A percentile compares a stretch with the other conserved stretches of the same genome.
Evolutionary conservation across 1,140 invertebrate genomes (phyloP).

Genomic region (Eueides isabella): DNA sequence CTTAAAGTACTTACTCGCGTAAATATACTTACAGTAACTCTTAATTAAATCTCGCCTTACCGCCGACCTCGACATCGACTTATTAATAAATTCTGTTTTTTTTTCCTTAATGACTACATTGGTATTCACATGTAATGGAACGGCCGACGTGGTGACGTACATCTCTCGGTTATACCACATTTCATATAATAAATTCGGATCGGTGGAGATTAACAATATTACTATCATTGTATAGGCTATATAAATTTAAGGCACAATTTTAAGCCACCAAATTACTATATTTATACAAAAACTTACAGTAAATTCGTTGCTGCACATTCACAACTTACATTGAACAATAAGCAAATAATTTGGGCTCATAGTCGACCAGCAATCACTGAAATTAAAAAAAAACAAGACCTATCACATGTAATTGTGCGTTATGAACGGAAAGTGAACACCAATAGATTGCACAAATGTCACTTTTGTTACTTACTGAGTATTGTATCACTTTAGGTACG

Average conservation of each 20-base stretch:
- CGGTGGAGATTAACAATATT: background rate
- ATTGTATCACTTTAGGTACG: conserved; percentile 31
- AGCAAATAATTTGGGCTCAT: background rate
- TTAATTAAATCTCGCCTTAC: conserved; percentile 77
- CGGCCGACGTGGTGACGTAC: conserved; percentile 31
- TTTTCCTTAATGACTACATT: conserved; percentile 62
- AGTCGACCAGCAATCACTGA: background rate
- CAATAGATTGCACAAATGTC: conserved; percentile 43
- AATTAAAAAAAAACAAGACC: background rate
- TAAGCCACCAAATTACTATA: conserved; percentile 31
- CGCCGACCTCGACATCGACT: conserved; percentile 4
- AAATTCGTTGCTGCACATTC: background rate
- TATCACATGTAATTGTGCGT: conserved; percentile 44
- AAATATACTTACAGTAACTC: conserved; percentile 74
- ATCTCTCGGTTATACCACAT: background rate
- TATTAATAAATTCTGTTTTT: conserved; percentile 69
- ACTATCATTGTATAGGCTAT: background rate
- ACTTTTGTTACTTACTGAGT: conserved; percentile 20
- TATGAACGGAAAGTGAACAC: conserved; percentile 43
- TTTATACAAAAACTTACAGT: background rate
- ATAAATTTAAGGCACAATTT: conserved; percentile 33
- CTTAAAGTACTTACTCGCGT: conserved; percentile 73
- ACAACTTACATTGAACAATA: background rate
- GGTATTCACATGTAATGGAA: conserved; percentile 59
- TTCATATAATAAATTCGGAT: conserved; percentile 7